A percentile compares a stretch with the other conserved stretches of the same genome.
These are phyloP conservation scores for Hymenopus coronatus DNA, from an alignment of 2,888 invertebrate species.

Conservation along the genomic window DNA sequence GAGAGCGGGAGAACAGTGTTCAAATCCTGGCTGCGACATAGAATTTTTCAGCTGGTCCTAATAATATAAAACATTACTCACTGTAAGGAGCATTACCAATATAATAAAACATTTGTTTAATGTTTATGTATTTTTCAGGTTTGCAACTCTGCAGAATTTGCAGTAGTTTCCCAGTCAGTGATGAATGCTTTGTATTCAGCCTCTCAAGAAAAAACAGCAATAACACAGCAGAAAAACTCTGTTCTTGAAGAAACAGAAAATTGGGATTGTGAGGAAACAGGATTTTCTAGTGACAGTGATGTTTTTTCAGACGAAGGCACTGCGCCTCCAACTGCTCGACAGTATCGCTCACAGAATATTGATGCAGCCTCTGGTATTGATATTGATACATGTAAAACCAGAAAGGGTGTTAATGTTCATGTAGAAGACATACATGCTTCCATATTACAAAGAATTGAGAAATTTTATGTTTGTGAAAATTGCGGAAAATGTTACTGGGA, in stretches of 20 bases:
- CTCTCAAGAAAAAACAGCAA: constrained; percentile 20
- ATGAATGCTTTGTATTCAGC: constrained; percentile 45
- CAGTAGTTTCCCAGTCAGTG: constrained; percentile 46
- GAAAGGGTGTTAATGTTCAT: constrained; percentile 55
- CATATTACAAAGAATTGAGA: constrained; percentile 49
- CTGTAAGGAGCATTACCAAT: no score
- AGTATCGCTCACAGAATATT: not conserved
- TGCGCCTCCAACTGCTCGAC: constrained; percentile 30
- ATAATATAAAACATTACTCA: no score
- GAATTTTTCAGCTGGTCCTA: no score
- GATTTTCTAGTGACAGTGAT: constrained; percentile 46
- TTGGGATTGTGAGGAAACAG: constrained; percentile 28
- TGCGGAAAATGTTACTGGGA: constrained; percentile 80
- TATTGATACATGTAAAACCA: constrained; percentile 51
- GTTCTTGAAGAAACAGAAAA: not conserved
- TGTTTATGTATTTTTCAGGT: constrained; percentile 39
- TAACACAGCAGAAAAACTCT: not conserved
- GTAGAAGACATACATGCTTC: constrained; percentile 52
- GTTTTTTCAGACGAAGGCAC: constrained; percentile 31
- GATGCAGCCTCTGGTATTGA: constrained; percentile 44
- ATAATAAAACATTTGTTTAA: no score
- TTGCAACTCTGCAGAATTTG: constrained; percentile 53
- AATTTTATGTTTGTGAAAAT: constrained; percentile 65
- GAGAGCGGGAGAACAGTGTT: no score
- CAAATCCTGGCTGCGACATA: no score